Conservation (phyloP, 1,140 invertebrate genomes). For the Drosophila dunni region DNA sequence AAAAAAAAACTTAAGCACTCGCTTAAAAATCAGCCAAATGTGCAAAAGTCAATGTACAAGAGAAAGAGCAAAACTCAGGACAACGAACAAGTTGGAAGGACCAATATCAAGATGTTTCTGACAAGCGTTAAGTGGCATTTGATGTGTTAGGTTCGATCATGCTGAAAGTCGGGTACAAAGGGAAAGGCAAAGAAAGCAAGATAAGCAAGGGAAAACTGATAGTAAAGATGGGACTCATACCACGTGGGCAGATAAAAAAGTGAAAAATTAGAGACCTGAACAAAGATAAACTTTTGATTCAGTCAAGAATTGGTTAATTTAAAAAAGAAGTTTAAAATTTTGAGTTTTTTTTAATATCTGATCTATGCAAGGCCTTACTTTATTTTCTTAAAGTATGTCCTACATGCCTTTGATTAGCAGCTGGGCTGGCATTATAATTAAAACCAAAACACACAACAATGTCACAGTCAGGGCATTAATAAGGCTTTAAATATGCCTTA, state of each 20-base stretch:
- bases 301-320: too few relatives aligned
- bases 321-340: background rate
- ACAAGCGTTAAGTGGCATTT: slow-evolving; percentile 61
- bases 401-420: background rate
- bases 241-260: too few relatives aligned
- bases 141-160: slow-evolving; percentile 72
- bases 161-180: slow-evolving; percentile 61
- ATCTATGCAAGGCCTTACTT: too few relatives aligned
- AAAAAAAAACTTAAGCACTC: slow-evolving; percentile 76
- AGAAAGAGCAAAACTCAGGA: slow-evolving; percentile 31
- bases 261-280: too few relatives aligned
- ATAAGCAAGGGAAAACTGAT: background rate
- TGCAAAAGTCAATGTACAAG: slow-evolving; percentile 55
- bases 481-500: slow-evolving; percentile 48
- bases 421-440: slow-evolving; percentile 41
- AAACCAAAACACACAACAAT: slow-evolving; percentile 49
- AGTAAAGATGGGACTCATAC: background rate
- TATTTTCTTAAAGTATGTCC: background rate
- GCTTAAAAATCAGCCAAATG: slow-evolving; percentile 70
- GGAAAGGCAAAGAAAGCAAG: slow-evolving; percentile 37
- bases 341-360: background rate
- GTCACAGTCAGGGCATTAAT: slow-evolving; percentile 41
- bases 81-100: slow-evolving; percentile 25
- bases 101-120: slow-evolving; percentile 11
- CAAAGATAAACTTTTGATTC: too few relatives aligned